Evolutionary conservation across 2,113 vertebrate species (phyloP), one percentile per base, ranked within the genome.

Genomic region (Oenanthe melanoleuca): DNA sequence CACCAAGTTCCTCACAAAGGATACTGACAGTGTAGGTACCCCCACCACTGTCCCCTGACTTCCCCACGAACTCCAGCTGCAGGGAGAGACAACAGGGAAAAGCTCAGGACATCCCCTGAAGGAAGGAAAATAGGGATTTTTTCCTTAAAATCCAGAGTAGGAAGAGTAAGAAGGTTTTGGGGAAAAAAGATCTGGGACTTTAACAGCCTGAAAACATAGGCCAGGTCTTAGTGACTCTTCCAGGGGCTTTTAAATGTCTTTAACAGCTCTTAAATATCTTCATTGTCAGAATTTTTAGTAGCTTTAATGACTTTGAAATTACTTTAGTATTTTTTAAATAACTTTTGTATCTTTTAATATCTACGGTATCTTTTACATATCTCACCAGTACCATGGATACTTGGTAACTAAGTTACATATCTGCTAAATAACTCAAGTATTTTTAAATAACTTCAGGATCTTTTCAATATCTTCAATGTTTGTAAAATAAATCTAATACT

Each of bases 21-120:
- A 99, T 99, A 99, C 99, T 99, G 98, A 99, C 98, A 2, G 98
- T 98, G 47, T 97, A 99, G 98, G 98, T 99, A 40, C 99, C 99
- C 61, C 99, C 99, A 3, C 99, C 99, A 6, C 99, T 99, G 95
- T 99, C 99, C 6, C 99, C 99, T 0, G 98, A 97, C 87, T 98
- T 99, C 11, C 99, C 99, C 82, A 99, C 99, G 15, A 99, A 99
- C 93, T 99, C 98, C 85, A 99, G 98, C 99, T 99, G 70, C 11
- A 11, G 52, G 88, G 59, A 37, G 9, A 28, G 13, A 37, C 2
- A 19, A 33, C 21, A 88, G 22, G 25, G 44, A 61, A 42, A 56
- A 67, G 7, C 5, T 65, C 28, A 31, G n/a, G 2, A 14, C 0
- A 0, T 14, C 25, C 18, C 23, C 18, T 2, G 13, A 49, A 20